Evolutionary conservation across 1,140 invertebrate species (phyloP), one percentile per base, ranked within the genome.

Genomic region (Drosophila hydei): DNA sequence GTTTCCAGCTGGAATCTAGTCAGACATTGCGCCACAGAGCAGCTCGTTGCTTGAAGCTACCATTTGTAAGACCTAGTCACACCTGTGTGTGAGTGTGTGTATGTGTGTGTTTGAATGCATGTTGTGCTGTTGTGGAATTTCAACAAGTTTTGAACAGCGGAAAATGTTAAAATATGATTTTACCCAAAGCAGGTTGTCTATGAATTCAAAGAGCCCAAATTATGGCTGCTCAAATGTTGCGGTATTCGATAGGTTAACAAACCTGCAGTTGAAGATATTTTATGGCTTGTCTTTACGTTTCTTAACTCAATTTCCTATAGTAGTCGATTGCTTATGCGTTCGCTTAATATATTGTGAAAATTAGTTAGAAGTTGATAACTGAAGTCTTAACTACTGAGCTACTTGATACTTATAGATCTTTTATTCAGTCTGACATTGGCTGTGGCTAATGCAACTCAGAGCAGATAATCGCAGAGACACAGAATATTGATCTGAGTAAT

Each of bases 101-200:
- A 40, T 40, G 23, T 30, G 27, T 8, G 72, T 30, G 27, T 30
- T 30, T 30, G 27, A 9, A 7, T 30, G 27, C 8, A 8, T 30
- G 27, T 30, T 9, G 59, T 79, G 60, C 47, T 30, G 38, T 43
- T 33, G 61, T 64, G 40, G 65, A 77, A 79, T 85, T 85, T 79
- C 73, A 85, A 79, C 80, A 74, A 85, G 80, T 85, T 84, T 85
- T 68, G 63, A 58, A 55, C 56, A 56, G 62, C 50, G 42, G 45
- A 47, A 61, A 76, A 65, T 76, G 77, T 77, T 85, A 85, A 85
- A 85, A 84, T 79, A 84, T 84, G 80, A 84, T 84, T 79, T 84
- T 85, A 84, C 80, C 76, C 72, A 79, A 84, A 33, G 80, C 80
- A 84, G 80, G 80, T 85, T 84, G 80, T 9, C 51, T 55, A 45